Base-by-base conservation (phyloP, 30 jellyfish, hydroid and myxozoan species). In the Cassiopea andromeda region DNA sequence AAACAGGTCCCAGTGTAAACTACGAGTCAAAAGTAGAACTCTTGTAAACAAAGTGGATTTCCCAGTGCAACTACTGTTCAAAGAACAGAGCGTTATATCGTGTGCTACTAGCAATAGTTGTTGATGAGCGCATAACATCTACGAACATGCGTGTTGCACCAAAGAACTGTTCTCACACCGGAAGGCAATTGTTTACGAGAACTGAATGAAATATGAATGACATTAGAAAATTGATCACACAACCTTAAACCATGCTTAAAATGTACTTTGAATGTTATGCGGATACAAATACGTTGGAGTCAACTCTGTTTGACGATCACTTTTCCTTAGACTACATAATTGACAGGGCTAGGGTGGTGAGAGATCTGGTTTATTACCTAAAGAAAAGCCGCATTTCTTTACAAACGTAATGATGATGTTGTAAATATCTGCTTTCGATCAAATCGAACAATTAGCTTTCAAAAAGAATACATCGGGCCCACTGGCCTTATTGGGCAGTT, bases 181-280 rank as follows among this genome's bases (percentile, higher is more conserved):
- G 90, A 81, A 81, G 90, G 60, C 90, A 58, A 81, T 81, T 81
- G 90, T 81, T 44, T 81, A 57, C 71, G 58, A 8, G 71, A 58
- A 67, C 73, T 81, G 82, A 81, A 81, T 81, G 90, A 81, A 58
- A 81, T 68, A 81, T 81, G 90, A 81, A 81, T 68, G 90, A 81
- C 54, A 60, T 60, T 67, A 48, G 67, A 13, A 67, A 81, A 45
- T 69, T 80, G 90, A 81, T 81, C 90, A 81, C 90, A 81, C 90
- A 81, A 81, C 80, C 72, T 66, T 80, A 44, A 60, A 54, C 59
- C 61, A 54, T 27, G 58, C 89, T 10, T 76, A 78, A 3, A 54
- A 10, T 6, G 7, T 54, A 54, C 64, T 6, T 54, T 54, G 10
- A 54, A 6, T 54, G 7, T 6, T 10, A 54, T 54, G 64, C 64